phyloP scores from a whole-genome alignment of 2,888 invertebrate species.

The Leucania comma region DNA sequence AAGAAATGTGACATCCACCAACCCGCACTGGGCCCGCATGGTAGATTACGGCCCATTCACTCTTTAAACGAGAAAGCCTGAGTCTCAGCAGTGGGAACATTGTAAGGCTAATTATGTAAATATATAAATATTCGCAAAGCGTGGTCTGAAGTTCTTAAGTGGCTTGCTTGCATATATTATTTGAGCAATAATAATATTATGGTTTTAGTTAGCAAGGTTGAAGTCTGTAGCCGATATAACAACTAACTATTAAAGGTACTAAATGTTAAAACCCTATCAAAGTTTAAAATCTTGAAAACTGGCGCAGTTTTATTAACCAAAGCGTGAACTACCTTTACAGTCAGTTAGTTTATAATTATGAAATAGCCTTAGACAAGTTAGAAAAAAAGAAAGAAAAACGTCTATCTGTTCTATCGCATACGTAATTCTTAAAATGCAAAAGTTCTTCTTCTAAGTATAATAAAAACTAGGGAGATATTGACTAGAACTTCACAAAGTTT shows the following conservation, averaged over 20 bases:
- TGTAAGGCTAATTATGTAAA: too few species aligned
- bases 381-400: too few species aligned
- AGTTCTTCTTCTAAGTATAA: background rate
- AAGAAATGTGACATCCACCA: too few species aligned
- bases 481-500: background rate
- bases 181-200: conserved; percentile 65
- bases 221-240: conserved; percentile 33
- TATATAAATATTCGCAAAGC: conserved; percentile 11
- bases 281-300: conserved; percentile 8
- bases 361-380: background rate
- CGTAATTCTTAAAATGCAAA: background rate
- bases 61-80: too few species aligned
- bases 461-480: background rate
- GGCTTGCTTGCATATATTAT: conserved; percentile 69
- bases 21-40: too few species aligned
- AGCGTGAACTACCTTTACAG: background rate
- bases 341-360: background rate
- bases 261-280: conserved; percentile 10
- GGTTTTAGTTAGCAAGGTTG: conserved; percentile 57
- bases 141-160: conserved; percentile 54
- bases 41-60: too few species aligned
- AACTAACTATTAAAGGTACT: conserved; percentile 23
- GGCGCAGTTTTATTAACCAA: background rate
- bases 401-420: background rate
- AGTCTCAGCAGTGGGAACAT: too few species aligned